Evolutionary conservation across 2,797 vertebrate genomes (phyloP).

Genomic region (Avahi laniger): DNA sequence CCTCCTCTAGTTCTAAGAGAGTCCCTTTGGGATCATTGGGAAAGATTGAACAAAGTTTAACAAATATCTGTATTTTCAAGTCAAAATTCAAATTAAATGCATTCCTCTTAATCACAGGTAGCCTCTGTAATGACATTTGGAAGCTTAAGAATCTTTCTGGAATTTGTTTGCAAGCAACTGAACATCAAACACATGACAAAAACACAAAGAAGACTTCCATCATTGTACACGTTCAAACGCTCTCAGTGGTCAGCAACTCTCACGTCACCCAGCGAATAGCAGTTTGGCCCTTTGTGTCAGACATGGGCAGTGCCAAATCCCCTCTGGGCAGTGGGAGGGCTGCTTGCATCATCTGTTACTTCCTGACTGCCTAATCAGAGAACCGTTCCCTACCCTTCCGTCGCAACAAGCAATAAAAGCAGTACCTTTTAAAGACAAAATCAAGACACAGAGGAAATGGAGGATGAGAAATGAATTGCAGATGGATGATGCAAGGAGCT

Average conservation of each 20-base stretch:
- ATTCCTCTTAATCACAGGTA: not conserved
- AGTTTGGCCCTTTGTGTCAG: not conserved
- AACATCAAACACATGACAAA: not conserved
- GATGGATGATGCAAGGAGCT: slow-evolving; percentile 39
- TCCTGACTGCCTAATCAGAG: slow-evolving; percentile 56
- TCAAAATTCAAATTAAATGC: not conserved
- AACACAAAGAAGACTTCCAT: not conserved
- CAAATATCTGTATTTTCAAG: not conserved
- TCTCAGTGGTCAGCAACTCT: not conserved
- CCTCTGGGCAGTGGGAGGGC: not conserved
- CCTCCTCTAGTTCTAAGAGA: not conserved
- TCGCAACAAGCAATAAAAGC: not conserved
- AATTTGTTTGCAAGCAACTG: not conserved
- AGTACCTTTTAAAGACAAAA: slow-evolving; percentile 50
- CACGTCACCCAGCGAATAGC: not conserved
- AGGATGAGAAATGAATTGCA: slow-evolving; percentile 35
- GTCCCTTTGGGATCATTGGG: not conserved
- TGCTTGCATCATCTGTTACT: slow-evolving; percentile 7
- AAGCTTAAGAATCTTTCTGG: not conserved
- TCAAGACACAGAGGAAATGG: slow-evolving; percentile 42
- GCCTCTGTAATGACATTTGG: not conserved
- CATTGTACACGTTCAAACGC: too few relatives aligned
- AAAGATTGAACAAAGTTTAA: not conserved
- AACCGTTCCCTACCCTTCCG: not conserved
- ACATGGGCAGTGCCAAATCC: not conserved